Evolutionary conservation across 2,113 vertebrate species (phyloP), one percentile per base, ranked within the genome.

Genomic region (Menidia beryllina): DNA sequence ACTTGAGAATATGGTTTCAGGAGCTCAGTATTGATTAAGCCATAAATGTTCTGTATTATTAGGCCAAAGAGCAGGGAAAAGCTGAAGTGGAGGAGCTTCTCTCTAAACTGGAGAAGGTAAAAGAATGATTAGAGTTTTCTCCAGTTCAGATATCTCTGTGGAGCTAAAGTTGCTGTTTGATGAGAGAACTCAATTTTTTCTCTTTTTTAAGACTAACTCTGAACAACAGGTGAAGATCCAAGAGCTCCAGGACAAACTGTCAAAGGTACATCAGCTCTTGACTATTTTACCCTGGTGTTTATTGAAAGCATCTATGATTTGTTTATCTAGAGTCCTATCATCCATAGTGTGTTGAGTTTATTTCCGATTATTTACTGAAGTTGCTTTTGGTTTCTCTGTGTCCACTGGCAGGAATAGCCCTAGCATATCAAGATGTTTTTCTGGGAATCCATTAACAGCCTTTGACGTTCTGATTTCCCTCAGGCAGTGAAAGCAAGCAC

Each of bases 61-160:
- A 99, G 98, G 95, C 97, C 69, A 98, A 98, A 91, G 98, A 99
- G 85, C 97, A 97, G 85, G 97, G 97, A 0, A 98, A 97, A 86
- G 93, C 94, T 63, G 98, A 99, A 75, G 95, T 96, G 17, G 97
- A 96, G 89, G 97, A 98, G 78, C 91, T 98, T 67, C 96, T 97
- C 83, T 93, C 90, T 81, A 98, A 97, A 90, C 78, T 99, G 73
- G 98, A 99, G 82, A 98, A 98, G 97, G 98, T 98, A 94, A 48
- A 53, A 2, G 34, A 26, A 39, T 2, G 19, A 10, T 48, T 17
- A 14, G 21, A 20, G 19, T 48, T 23, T 41, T 15, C 25, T 45
- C 0, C 17, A 5, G 25, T 66, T 47, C 20, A 61, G 24, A 30
- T 38, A 39, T 6, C 17, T 62, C 13, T 47, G 11, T 1, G 20